Conservation (phyloP, 30 jellyfish, hydroid and myxozoan species). For the Mastigias papua region DNA sequence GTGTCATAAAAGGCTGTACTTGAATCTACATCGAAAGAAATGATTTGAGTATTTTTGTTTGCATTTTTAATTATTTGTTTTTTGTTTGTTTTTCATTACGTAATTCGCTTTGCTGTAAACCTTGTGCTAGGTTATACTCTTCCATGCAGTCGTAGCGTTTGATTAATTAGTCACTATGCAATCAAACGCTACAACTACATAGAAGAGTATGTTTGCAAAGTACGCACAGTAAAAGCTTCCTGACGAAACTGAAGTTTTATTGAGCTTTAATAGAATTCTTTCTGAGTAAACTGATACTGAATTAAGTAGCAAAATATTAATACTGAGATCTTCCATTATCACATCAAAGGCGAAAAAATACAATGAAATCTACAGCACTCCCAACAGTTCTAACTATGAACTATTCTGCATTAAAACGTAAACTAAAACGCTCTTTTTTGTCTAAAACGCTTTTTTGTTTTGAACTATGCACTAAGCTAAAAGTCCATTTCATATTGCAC, state of each 20-base stretch:
- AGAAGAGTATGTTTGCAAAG: too few relatives aligned
- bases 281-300: not conserved
- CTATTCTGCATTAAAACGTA: conserved; percentile 11
- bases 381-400: conserved; percentile 20
- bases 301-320: not conserved
- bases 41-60: not conserved
- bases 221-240: not conserved
- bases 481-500: conserved; percentile 19
- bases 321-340: not conserved
- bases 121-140: conserved; percentile 2
- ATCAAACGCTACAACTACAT: too few relatives aligned
- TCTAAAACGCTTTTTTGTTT: not conserved
- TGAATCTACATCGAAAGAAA: not conserved
- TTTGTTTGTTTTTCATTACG: conserved; percentile 11
- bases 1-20: not conserved
- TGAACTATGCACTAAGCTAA: not conserved
- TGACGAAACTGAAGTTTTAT: not conserved
- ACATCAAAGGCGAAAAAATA: not conserved
- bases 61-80: not conserved
- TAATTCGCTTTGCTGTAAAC: not conserved
- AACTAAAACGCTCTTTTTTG: conserved; percentile 10
- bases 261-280: not conserved
- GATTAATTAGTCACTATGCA: too few relatives aligned
- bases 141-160: too few relatives aligned
- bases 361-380: not conserved